Percentiles rank a stretch among this genome's conserved stretches.
Evolutionary conservation across 2,888 invertebrate species (phyloP).

Genomic region (Galeruca laticollis): DNA sequence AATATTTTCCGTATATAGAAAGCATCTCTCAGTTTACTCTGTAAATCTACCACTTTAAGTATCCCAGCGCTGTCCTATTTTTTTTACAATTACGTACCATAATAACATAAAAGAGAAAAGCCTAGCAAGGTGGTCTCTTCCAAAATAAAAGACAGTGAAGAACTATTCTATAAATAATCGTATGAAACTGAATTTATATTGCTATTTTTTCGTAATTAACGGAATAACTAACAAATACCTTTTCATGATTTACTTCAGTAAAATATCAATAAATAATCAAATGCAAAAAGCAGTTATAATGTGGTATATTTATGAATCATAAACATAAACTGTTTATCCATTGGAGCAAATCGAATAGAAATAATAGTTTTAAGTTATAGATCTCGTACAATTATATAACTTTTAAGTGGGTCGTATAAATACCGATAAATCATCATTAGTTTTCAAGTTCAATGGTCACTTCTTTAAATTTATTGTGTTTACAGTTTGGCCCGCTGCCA

Average conservation of each 20-base stretch:
- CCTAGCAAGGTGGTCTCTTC: background rate
- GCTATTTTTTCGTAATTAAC: background rate
- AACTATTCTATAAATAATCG: background rate
- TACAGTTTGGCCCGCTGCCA: conserved; percentile 42
- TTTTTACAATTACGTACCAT: no score
- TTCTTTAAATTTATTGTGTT: conserved; percentile 38
- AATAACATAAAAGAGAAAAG: background rate
- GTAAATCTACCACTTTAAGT: no score
- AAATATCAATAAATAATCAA: conserved; percentile 36
- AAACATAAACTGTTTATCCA: conserved; percentile 23
- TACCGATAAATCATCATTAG: conserved; percentile 40
- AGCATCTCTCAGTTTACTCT: no score
- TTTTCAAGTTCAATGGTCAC: conserved; percentile 44
- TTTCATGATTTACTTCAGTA: conserved; percentile 9
- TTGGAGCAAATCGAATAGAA: conserved; percentile 12
- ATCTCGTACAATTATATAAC: conserved; percentile 36
- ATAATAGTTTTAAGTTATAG: conserved; percentile 27
- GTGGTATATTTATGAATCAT: conserved; percentile 11
- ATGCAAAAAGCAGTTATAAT: conserved; percentile 10
- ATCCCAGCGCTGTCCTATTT: no score
- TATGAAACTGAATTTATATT: background rate
- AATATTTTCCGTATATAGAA: no score
- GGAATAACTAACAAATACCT: background rate
- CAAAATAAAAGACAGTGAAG: background rate
- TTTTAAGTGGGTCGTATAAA: conserved; percentile 37